Evolutionary conservation across 64 coral and sea anemone genomes (phyloP).

Genomic region (Anthopleura sola): DNA sequence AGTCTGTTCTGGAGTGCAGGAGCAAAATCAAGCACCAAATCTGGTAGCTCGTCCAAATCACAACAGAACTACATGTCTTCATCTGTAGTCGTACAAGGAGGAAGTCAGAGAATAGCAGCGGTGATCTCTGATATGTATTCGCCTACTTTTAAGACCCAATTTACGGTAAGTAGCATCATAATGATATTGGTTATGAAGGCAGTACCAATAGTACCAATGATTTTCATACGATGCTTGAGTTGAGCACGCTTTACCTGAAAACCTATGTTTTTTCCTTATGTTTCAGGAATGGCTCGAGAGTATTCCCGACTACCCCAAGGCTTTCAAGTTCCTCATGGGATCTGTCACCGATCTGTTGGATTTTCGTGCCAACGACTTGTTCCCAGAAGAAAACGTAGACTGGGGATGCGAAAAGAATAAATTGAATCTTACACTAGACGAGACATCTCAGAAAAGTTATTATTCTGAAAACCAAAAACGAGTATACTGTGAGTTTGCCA

Average conservation of each 20-base stretch:
- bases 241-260: no score
- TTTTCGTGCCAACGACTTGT: slow-evolving; percentile 38
- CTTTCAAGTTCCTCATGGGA: slow-evolving; percentile 39
- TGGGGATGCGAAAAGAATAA: slow-evolving; percentile 22
- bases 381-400: slow-evolving; percentile 27
- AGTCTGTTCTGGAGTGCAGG: slow-evolving; percentile 42
- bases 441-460: slow-evolving; percentile 18
- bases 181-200: no score
- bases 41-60: neutral
- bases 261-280: no score
- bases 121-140: slow-evolving; percentile 26
- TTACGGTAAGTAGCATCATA: slow-evolving; percentile 4
- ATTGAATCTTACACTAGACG: neutral
- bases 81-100: slow-evolving; percentile 30
- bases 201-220: neutral
- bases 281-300: slow-evolving; percentile 30
- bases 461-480: slow-evolving; percentile 5
- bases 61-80: slow-evolving; percentile 7
- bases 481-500: slow-evolving; percentile 23
- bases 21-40: neutral
- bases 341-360: slow-evolving; percentile 39
- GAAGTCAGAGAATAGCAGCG: slow-evolving; percentile 31
- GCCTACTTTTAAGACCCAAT: slow-evolving; percentile 46
- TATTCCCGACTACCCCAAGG: slow-evolving; percentile 37
- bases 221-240: no score